These are phyloP conservation scores for Amphimallon solstitiale DNA, from an alignment of 2,888 invertebrate species.

Conservation along the genomic window DNA sequence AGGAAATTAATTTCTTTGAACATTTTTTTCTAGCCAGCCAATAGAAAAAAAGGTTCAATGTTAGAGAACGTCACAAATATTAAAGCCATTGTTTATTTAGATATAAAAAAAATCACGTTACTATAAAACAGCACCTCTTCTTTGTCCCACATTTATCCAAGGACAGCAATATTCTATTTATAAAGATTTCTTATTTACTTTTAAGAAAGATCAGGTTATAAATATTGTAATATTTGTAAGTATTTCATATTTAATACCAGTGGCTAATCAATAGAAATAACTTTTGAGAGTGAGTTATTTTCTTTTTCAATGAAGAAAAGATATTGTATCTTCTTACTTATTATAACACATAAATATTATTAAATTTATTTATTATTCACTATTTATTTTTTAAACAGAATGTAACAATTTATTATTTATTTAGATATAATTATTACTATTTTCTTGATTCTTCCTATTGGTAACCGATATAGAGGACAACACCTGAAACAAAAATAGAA, in stretches of 20 bases:
- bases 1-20: slow-evolving; percentile 1
- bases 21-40: slow-evolving; percentile 38
- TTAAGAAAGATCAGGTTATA: no score
- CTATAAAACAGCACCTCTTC: neutral
- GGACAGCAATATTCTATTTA: no score
- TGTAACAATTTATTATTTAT: slow-evolving; percentile 20
- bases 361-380: slow-evolving; percentile 5
- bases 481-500: slow-evolving; percentile 16
- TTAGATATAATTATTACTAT: slow-evolving; percentile 23
- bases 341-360: slow-evolving; percentile 13
- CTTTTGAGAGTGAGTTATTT: neutral
- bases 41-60: slow-evolving; percentile 32
- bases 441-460: slow-evolving; percentile 24
- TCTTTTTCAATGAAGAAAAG: neutral
- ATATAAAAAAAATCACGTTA: neutral
- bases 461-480: slow-evolving; percentile 20
- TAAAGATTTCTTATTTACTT: no score
- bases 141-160: no score
- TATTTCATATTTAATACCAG: no score
- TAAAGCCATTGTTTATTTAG: neutral
- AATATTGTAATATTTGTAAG: no score
- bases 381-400: slow-evolving; percentile 22
- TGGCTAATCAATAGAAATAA: no score
- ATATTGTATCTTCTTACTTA: neutral
- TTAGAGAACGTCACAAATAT: neutral